These are phyloP conservation scores for Momotus momota DNA, from an alignment of 2,797 vertebrate species.

Conservation along the genomic window DNA sequence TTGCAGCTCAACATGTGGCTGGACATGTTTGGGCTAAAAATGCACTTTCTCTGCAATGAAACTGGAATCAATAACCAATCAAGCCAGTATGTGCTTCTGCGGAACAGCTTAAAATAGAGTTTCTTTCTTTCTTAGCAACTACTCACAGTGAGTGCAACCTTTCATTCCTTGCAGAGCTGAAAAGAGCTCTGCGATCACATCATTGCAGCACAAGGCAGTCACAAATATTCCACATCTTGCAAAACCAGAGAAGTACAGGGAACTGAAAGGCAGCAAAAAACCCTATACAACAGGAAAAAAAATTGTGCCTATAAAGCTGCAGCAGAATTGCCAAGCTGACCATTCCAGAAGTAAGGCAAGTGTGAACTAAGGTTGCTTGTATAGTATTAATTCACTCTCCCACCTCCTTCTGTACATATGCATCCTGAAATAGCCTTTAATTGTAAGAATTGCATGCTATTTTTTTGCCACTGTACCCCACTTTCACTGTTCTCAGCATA, in stretches of 20 bases:
- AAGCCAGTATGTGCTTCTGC: constrained; percentile 53
- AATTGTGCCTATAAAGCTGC: neutral
- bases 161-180: constrained; percentile 66
- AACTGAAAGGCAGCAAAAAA: constrained; percentile 25
- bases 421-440: constrained; percentile 5
- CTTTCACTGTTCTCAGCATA: neutral
- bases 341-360: neutral
- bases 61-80: constrained; percentile 72
- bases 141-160: neutral
- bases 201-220: neutral
- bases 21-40: constrained; percentile 21
- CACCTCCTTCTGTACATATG: neutral
- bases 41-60: constrained; percentile 51
- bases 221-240: constrained; percentile 40
- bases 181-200: constrained; percentile 60
- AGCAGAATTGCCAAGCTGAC: neutral
- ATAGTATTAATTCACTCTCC: neutral
- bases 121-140: constrained; percentile 55
- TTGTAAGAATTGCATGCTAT: neutral
- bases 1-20: constrained; percentile 36
- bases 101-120: constrained; percentile 57
- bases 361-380: constrained; percentile 3
- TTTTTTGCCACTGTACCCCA: neutral
- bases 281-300: neutral
- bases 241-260: neutral